Conservation (phyloP, 2,113 vertebrate species). For the Prietella phreatophila region DNA sequence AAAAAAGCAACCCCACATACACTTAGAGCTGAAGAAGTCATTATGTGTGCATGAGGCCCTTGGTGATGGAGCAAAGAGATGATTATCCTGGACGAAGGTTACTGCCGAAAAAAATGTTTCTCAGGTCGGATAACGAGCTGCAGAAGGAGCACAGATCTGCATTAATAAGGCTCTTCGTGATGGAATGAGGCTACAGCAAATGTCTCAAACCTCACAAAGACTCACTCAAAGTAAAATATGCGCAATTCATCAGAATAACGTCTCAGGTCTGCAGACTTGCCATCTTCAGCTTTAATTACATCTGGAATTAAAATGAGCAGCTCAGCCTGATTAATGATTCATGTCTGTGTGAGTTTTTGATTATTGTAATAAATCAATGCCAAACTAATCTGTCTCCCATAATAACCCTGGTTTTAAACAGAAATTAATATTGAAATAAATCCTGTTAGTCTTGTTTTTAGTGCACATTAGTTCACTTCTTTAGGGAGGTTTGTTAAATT, state of each 20-base stretch:
- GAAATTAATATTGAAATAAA: background rate
- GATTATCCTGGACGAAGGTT: constrained; percentile 1
- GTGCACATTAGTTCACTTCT: background rate
- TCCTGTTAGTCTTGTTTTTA: background rate
- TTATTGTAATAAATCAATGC: background rate
- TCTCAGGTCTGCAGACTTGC: constrained; percentile 6
- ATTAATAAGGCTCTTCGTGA: constrained; percentile 14
- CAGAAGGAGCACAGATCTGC: constrained; percentile 6
- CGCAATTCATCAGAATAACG: background rate
- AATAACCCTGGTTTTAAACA: background rate
- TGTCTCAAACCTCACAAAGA: background rate
- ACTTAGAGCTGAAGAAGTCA: background rate
- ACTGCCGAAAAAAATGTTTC: background rate
- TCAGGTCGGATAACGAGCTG: constrained; percentile 7
- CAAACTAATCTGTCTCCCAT: background rate
- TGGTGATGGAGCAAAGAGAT: constrained; percentile 19
- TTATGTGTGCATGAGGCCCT: background rate
- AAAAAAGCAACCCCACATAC: background rate
- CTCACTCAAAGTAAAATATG: background rate
- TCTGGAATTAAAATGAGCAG: background rate
- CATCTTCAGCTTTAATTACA: background rate
- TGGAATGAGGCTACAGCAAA: constrained; percentile 8
- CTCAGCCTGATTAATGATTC: background rate
- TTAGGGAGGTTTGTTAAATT: too few relatives aligned
- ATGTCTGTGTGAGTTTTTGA: background rate